A percentile compares a stretch with the other conserved stretches of the same genome.
Evolutionary conservation across 2,797 vertebrate species (phyloP).

Genomic region (Odontamblyopus rebecca): DNA sequence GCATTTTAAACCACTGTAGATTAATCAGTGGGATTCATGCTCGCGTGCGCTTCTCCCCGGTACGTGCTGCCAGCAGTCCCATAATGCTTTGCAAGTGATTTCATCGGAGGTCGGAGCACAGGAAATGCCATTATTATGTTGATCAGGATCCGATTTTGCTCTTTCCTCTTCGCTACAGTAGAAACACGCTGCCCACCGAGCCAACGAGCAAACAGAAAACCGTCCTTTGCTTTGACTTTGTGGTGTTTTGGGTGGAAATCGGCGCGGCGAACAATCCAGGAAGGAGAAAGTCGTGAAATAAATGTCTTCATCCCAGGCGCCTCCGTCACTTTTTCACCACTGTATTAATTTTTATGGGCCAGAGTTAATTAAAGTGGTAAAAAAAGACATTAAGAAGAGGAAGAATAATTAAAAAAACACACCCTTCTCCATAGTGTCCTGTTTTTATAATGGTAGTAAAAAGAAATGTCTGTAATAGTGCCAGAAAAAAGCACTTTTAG

Average conservation of each 20-base stretch:
- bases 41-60: conserved; percentile 43
- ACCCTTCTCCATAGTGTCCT: not conserved
- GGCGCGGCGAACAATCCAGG: not conserved
- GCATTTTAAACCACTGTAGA: conserved; percentile 51
- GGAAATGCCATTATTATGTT: conserved; percentile 49
- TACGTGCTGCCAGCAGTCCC: conserved; percentile 38
- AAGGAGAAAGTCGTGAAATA: conserved; percentile 4
- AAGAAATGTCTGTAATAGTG: not conserved
- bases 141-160: conserved; percentile 42
- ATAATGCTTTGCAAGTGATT: conserved; percentile 51
- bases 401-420: conserved; percentile 15
- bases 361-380: conserved; percentile 16
- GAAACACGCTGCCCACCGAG: conserved; percentile 28
- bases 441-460: conserved; percentile 1
- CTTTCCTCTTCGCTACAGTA: conserved; percentile 15
- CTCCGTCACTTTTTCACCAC: conserved; percentile 5
- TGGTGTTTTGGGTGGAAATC: not conserved
- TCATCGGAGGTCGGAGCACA: conserved; percentile 36
- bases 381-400: conserved; percentile 11
- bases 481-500: not conserved
- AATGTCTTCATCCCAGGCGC: conserved; percentile 5
- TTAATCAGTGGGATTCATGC: conserved; percentile 59
- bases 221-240: conserved; percentile 13
- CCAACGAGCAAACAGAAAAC: conserved; percentile 16
- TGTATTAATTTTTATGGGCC: conserved; percentile 10